Evolutionary conservation across 2,113 vertebrate species (phyloP).

Genomic region (Stegostoma tigrinum): DNA sequence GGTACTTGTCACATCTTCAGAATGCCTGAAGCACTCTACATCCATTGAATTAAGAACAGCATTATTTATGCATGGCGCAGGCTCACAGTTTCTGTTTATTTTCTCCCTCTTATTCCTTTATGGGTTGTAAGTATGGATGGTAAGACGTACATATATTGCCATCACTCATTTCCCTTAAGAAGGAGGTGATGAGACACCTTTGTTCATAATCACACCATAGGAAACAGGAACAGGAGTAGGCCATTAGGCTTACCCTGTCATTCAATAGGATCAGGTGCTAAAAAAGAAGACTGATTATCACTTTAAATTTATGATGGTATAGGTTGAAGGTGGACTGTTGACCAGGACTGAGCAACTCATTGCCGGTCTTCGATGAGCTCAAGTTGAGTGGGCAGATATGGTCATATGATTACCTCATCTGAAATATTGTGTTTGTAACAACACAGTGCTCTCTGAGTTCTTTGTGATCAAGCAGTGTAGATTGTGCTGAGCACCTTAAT

Average conservation of each 20-base stretch:
- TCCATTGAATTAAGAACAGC: not conserved
- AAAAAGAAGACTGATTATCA: too few species aligned
- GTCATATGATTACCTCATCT: not conserved
- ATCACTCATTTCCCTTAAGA: not conserved
- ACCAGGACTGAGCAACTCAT: not conserved
- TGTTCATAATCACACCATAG: not conserved
- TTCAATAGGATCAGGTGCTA: too few species aligned
- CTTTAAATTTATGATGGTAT: not conserved
- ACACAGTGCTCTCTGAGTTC: not conserved
- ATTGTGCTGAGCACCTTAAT: not conserved
- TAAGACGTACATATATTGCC: not conserved
- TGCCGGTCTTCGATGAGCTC: not conserved
- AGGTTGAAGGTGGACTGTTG: not conserved
- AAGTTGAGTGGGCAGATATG: too few species aligned
- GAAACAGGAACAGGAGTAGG: not conserved
- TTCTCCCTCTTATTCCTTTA: not conserved
- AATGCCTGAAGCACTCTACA: not conserved
- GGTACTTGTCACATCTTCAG: not conserved
- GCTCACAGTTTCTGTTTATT: not conserved
- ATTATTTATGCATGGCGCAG: not conserved
- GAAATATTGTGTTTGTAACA: not conserved
- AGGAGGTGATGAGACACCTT: not conserved
- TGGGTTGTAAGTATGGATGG: not conserved
- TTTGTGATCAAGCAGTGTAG: not conserved
- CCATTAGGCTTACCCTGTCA: too few species aligned